Evolutionary conservation across 2,113 vertebrate species (phyloP).

Genomic region (Platichthys flesus): DNA sequence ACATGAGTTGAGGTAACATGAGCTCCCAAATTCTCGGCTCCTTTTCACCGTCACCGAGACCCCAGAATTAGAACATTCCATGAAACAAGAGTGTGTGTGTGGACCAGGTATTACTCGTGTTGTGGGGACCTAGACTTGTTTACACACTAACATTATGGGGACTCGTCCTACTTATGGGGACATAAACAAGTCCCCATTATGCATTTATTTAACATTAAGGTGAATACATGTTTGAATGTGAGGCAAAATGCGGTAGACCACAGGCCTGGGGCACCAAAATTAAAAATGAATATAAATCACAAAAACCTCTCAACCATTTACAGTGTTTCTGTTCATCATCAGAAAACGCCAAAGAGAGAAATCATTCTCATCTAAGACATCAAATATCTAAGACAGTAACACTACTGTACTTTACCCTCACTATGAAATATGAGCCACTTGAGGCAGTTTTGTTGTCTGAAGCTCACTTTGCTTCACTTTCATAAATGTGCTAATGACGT

Average conservation of each 20-base stretch:
- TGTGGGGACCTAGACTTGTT: background rate
- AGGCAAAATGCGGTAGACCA: too few relatives aligned
- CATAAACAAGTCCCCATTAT: background rate
- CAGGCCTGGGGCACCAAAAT: background rate
- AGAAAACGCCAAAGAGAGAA: background rate
- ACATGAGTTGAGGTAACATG: conserved; percentile 21
- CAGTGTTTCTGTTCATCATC: background rate
- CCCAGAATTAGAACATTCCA: conserved; percentile 56
- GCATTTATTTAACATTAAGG: background rate
- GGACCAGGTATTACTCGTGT: background rate
- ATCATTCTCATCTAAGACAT: background rate
- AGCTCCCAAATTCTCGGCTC: background rate
- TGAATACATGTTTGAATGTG: background rate
- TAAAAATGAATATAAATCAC: background rate
- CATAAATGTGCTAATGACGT: background rate
- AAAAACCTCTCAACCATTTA: background rate
- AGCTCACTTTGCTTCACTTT: conserved; percentile 6
- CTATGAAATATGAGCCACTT: background rate
- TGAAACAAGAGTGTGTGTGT: background rate
- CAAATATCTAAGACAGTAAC: background rate
- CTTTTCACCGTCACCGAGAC: conserved; percentile 22
- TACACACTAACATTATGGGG: background rate
- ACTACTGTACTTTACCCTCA: background rate
- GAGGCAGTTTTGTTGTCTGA: background rate
- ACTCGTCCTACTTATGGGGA: background rate